Base-by-base conservation (phyloP, 2,113 vertebrate species). In the Pagrus major region DNA sequence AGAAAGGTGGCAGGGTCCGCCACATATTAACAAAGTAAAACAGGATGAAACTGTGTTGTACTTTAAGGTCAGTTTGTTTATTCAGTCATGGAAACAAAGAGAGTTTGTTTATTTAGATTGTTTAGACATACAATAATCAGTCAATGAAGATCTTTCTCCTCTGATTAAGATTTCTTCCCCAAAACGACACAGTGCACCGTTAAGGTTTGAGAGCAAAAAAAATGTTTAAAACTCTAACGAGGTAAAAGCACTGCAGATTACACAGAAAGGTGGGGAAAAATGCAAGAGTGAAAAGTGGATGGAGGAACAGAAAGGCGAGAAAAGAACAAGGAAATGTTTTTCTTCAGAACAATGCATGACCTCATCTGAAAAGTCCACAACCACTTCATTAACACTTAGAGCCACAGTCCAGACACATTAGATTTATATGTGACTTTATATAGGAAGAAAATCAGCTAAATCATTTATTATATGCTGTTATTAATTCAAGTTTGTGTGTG, bases 371-470 rank as follows among this genome's bases (percentile, higher is more conserved):
- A 35, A 35, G 7, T 35, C 4, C 7, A 35, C n/a, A n/a, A n/a
- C 23, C 29, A 15, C 20, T 61, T 49, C 21, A 25, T 46, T 21
- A 33, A 73, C 41, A 31, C 23, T 71, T 21, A 55, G 18, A 41
- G 63, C 65, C 37, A 71, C 55, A 65, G 52, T 52, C 10, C 44
- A 35, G 15, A 49, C 14, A 33, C 52, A 78, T 35, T 5, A 15
- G 1, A 54, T 47, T 76, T 25, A 47, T 71, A 80, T 68, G 29
- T 54, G 42, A 41, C 37, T 70, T 51, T 69, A 37, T 29, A 27
- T 52, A 25, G 70, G 21, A 73, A 61, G 44, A 80, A 66, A 75
- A 66, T 60, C 6, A 64, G 46, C 39, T 47, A 71, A 81, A 76
- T 76, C 35, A 86, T 37, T 55, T 73, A 77, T 49, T 37, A 39